phyloP scores from a whole-genome alignment of 2,797 vertebrate species.

The Allochrocebus solatus region DNA sequence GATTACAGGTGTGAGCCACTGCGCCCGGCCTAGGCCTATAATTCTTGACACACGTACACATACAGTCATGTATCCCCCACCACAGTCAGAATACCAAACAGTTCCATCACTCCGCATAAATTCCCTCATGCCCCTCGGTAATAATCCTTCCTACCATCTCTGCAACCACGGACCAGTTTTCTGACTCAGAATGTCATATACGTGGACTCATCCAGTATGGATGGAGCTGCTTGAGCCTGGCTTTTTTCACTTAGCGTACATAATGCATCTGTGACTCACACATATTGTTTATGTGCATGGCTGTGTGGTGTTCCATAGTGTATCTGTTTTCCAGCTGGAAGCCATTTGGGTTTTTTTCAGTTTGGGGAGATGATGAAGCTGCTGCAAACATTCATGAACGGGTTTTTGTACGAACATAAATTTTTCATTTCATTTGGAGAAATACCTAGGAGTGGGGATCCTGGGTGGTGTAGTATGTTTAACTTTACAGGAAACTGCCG shows the following conservation, averaged over 20 bases:
- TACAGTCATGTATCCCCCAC: background rate
- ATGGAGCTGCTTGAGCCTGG: accelerated
- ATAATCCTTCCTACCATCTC: background rate
- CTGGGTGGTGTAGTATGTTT: background rate
- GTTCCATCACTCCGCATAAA: background rate
- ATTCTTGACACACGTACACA: background rate
- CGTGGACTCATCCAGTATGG: accelerated
- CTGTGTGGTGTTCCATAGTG: accelerated
- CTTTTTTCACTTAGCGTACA: background rate
- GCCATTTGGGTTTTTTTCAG: background rate
- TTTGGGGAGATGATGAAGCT: background rate
- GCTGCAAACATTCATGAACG: background rate
- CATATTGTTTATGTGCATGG: accelerated
- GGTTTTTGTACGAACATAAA: background rate
- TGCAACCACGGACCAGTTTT: background rate
- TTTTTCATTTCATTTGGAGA: background rate
- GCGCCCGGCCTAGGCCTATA: background rate
- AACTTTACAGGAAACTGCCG: background rate
- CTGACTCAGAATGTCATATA: background rate
- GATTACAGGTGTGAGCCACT: too few relatives aligned
- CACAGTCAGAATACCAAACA: background rate
- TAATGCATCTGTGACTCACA: accelerated
- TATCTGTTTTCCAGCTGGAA: accelerated
- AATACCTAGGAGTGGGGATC: too few relatives aligned
- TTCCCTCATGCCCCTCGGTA: background rate